A percentile compares a stretch with the other conserved stretches of the same genome.
These are phyloP conservation scores for Ceratitis capitata DNA, from an alignment of 1,140 invertebrate species.

Conservation along the genomic window DNA sequence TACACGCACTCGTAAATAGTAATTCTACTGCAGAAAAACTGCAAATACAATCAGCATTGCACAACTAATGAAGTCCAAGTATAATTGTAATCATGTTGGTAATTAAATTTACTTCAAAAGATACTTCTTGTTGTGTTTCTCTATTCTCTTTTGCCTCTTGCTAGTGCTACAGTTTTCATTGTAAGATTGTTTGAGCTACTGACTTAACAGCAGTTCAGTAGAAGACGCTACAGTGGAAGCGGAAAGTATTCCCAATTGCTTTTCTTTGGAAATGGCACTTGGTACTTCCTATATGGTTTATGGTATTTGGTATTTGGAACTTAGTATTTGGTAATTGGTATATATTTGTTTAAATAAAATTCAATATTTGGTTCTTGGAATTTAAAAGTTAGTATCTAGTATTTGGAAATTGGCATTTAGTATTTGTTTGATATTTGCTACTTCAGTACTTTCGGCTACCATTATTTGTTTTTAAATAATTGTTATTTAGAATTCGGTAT, in stretches of 20 bases:
- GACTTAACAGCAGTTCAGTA: background rate
- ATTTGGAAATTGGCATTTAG: background rate
- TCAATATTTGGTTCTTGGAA: background rate
- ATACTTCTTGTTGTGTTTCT: background rate
- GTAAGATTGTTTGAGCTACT: background rate
- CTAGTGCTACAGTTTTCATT: background rate
- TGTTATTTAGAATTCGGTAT: background rate
- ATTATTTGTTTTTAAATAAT: background rate
- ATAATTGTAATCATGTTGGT: background rate
- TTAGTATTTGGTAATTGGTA: background rate
- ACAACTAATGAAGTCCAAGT: slow-evolving; percentile 26
- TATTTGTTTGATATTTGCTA: background rate
- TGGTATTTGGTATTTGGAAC: background rate
- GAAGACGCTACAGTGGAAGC: background rate
- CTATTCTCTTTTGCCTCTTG: background rate
- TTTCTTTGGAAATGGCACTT: too few species aligned
- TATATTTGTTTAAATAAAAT: too few species aligned
- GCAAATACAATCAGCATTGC: background rate
- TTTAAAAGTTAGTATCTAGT: background rate
- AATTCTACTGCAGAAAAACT: background rate
- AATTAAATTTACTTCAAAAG: slow-evolving; percentile 7
- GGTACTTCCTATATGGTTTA: too few species aligned
- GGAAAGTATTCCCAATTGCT: background rate
- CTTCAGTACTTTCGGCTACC: too few species aligned
- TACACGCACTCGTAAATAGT: background rate